phyloP scores from a whole-genome alignment of 2,113 vertebrate genomes.

The Hylia prasina region DNA sequence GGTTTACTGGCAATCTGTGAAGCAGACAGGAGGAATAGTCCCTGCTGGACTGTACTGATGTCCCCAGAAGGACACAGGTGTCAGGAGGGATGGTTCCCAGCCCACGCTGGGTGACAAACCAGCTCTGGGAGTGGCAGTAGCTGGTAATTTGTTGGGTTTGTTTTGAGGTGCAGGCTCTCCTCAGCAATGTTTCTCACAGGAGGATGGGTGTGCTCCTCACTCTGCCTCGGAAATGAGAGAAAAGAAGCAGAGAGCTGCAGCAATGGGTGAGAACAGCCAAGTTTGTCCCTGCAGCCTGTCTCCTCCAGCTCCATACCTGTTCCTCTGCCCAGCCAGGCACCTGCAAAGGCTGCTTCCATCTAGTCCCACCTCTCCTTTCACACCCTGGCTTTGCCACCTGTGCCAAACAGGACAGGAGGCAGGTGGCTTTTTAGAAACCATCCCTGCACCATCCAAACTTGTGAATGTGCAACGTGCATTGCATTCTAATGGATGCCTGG shows the following conservation, averaged over 20 bases:
- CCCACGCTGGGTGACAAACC: background rate
- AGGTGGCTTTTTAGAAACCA: background rate
- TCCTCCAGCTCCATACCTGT: background rate
- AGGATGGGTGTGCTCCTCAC: background rate
- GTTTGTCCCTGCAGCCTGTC: background rate
- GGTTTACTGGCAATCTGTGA: background rate
- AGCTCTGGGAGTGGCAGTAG: background rate
- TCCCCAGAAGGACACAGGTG: background rate
- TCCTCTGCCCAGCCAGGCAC: background rate
- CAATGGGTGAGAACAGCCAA: background rate
- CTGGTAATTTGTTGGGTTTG: background rate
- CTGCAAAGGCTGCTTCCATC: background rate
- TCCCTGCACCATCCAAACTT: background rate
- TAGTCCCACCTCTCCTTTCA: background rate
- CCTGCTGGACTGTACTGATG: background rate
- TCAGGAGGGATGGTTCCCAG: background rate
- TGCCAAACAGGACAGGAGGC: background rate
- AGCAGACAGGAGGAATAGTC: background rate
- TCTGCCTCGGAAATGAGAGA: background rate
- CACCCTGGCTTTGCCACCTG: background rate
- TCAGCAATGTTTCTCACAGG: background rate
- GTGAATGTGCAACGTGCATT: rapidly evolving
- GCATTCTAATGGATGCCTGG: background rate
- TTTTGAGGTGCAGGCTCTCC: background rate
- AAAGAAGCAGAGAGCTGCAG: background rate